These are phyloP conservation scores for Phycodurus eques DNA, from an alignment of 2,113 vertebrate species.

Conservation along the genomic window DNA sequence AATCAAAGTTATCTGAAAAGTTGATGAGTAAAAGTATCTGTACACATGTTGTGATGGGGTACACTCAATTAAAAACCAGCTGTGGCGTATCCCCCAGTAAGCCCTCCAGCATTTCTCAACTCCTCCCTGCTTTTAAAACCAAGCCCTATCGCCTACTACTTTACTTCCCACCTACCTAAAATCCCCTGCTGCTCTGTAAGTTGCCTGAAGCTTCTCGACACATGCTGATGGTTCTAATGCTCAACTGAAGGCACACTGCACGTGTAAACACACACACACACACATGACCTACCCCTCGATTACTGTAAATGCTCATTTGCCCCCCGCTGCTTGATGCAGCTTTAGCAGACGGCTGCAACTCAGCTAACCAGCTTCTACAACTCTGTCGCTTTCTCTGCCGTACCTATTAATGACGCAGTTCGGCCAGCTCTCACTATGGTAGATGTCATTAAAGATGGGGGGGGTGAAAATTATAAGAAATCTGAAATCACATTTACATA, in stretches of 20 bases:
- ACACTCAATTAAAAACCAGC: slow-evolving; percentile 79
- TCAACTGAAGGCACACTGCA: slow-evolving; percentile 43
- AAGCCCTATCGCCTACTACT: slow-evolving; percentile 33
- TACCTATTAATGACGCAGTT: slow-evolving; percentile 57
- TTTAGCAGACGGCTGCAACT: slow-evolving; percentile 49
- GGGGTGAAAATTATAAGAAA: slow-evolving; percentile 22
- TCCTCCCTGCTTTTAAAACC: slow-evolving; percentile 37
- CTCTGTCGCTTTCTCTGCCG: slow-evolving; percentile 22
- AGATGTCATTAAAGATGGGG: slow-evolving; percentile 21
- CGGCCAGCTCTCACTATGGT: slow-evolving; percentile 35
- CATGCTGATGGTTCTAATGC: slow-evolving; percentile 58
- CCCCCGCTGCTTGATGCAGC: slow-evolving; percentile 62
- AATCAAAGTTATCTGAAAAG: slow-evolving; percentile 62
- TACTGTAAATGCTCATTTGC: slow-evolving; percentile 65
- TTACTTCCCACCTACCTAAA: slow-evolving; percentile 41
- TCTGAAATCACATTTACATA: slow-evolving; percentile 42
- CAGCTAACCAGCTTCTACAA: slow-evolving; percentile 2
- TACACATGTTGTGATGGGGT: slow-evolving; percentile 30
- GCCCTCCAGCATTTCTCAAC: slow-evolving; percentile 55
- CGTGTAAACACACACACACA: slow-evolving; percentile 16
- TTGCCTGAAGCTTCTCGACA: slow-evolving; percentile 64
- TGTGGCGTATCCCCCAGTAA: slow-evolving; percentile 69
- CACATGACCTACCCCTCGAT: slow-evolving; percentile 34
- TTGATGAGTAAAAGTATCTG: slow-evolving; percentile 65
- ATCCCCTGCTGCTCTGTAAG: slow-evolving; percentile 61